Percentiles rank a stretch among this genome's conserved stretches.
Evolutionary conservation across 2,888 invertebrate genomes (phyloP).

Genomic region (Schizaphis graminum): DNA sequence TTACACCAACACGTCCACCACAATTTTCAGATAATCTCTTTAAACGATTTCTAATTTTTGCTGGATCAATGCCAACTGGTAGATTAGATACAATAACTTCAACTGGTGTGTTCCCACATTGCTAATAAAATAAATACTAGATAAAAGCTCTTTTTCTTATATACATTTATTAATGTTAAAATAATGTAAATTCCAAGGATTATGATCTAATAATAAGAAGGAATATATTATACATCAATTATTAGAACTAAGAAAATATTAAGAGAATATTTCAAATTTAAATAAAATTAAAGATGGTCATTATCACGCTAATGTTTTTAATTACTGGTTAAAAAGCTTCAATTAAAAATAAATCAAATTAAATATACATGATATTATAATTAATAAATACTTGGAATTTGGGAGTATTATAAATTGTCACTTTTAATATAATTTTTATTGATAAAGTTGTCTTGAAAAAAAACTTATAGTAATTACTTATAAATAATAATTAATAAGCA

Average conservation of each 20-base stretch:
- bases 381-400: neutral
- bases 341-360: neutral
- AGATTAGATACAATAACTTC: slow-evolving; percentile 80
- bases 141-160: neutral
- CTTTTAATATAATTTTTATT: neutral
- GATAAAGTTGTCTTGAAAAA: neutral
- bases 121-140: slow-evolving; percentile 64
- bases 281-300: neutral
- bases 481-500: neutral
- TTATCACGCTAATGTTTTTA: neutral
- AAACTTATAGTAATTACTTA: neutral
- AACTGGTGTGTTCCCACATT: slow-evolving; percentile 70
- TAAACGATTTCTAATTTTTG: slow-evolving; percentile 76
- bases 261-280: neutral
- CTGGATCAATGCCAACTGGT: slow-evolving; percentile 76
- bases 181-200: neutral
- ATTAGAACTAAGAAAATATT: neutral
- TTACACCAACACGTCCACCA: slow-evolving; percentile 81
- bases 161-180: neutral
- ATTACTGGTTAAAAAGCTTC: neutral
- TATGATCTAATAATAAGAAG: neutral
- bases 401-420: neutral
- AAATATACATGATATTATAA: neutral
- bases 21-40: slow-evolving; percentile 83
- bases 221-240: neutral